Percentiles rank a stretch among this genome's conserved stretches.
These are phyloP conservation scores for Streptopelia turtur DNA, from an alignment of 2,797 vertebrate species.

Conservation along the genomic window DNA sequence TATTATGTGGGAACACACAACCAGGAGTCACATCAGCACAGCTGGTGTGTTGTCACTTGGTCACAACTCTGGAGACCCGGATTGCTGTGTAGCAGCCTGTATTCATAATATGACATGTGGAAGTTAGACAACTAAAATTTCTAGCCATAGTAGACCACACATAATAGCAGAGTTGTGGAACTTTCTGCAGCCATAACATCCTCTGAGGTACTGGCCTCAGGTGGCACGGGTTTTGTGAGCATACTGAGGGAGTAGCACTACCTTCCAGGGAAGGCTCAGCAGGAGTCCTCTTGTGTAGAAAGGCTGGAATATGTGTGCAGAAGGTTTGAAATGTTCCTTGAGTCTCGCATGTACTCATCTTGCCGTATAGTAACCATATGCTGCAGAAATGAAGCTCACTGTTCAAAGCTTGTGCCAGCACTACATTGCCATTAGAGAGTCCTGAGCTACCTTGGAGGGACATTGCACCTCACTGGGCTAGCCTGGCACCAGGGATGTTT, in stretches of 20 bases:
- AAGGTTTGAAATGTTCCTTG: not conserved
- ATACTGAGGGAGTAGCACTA: not conserved
- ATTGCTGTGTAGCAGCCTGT: not conserved
- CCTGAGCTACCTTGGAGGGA: not conserved
- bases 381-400: not conserved
- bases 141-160: not conserved
- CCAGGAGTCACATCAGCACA: not conserved
- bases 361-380: accelerated
- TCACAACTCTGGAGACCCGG: not conserved
- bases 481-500: not conserved
- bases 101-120: not conserved
- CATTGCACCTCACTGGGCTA: not conserved
- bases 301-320: not conserved
- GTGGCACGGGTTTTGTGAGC: not conserved
- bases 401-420: not conserved
- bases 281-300: not conserved
- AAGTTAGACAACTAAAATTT: not conserved
- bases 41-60: not conserved
- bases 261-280: not conserved
- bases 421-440: not conserved
- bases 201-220: not conserved
- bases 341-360: accelerated
- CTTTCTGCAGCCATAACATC: not conserved
- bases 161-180: not conserved
- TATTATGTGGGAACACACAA: not conserved